Base-by-base conservation (phyloP, 1,140 invertebrate genomes). In the Hermetia illucens region DNA sequence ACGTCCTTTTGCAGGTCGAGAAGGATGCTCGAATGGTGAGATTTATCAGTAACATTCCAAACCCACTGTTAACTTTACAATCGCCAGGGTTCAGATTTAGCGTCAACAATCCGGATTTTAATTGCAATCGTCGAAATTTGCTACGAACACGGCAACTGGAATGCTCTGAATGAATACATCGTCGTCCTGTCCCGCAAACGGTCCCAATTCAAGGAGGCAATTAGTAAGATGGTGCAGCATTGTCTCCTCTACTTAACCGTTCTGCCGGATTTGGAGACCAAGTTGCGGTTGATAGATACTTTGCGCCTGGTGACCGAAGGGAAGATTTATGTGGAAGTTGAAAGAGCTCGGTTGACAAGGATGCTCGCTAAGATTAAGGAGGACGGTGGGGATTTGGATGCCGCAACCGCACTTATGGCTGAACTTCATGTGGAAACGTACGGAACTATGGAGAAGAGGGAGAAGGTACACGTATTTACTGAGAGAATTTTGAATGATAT, bases 311-410 rank as follows among this genome's bases (percentile, higher is more conserved):
- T 96, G 4, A 96, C 91, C 5, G 89, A 90, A 64, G 92, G 92
- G 52, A 96, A 97, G 77, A 98, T 98, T 43, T 97, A 97, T 62
- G 92, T 98, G 8, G 93, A 98, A 72, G 89, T 95, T 15, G 92
- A 97, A 65, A 66, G 93, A 58, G 93, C 93, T 22, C 69, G 92
- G 38, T 65, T 97, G 2, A 97, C 92, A 17, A 77, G 90, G 51
- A 87, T 82, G 47, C 62, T 98, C 38, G 87, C 92, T 2, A 77
- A 86, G 58, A 87, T 96, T 41, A 78, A 82, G 50, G 93, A 97
- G 64, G 72, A 73, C 9, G 90, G 96, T 60, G 82, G 79, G 2
- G 80, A 95, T 53, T 70, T 93, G 16, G 67, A 75, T 19, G 86
- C 85, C 52, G 92, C 92, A 35, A 84, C 87, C 5, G 75, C 78